A percentile compares a stretch with the other conserved stretches of the same genome.
phyloP scores from a whole-genome alignment of 2,888 invertebrate species.

The Oscheius myriophilus region DNA sequence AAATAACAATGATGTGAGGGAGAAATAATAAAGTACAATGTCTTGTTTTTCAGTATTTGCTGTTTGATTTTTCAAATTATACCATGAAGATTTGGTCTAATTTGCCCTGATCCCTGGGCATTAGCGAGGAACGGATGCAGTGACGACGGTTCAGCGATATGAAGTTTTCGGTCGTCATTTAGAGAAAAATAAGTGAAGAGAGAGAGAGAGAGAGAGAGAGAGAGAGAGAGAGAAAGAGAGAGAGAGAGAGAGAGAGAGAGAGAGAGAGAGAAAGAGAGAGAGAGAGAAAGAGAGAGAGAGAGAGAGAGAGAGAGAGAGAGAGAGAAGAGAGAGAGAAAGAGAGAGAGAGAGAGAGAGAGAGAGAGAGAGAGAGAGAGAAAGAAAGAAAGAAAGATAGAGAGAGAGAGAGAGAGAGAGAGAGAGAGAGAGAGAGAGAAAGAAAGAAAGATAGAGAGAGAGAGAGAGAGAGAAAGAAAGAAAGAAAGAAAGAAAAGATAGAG shows the following conservation, averaged over 20 bases:
- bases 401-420: slow-evolving; percentile 2
- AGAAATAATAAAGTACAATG: no score
- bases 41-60: no score
- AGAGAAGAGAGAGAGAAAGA: no score
- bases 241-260: not conserved
- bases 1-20: no score
- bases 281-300: slow-evolving; percentile 5
- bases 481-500: not conserved
- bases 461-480: no score
- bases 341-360: not conserved
- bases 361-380: not conserved
- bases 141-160: no score
- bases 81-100: not conserved
- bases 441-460: no score
- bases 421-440: not conserved
- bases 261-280: not conserved
- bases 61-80: no score
- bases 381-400: not conserved
- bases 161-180: no score
- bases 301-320: not conserved
- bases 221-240: not conserved
- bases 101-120: not conserved
- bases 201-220: slow-evolving; percentile 9
- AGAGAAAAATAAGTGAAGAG: no score
- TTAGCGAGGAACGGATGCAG: no score